Evolutionary conservation across 2,888 invertebrate species (phyloP).

Genomic region (Linnaemya tessellans): DNA sequence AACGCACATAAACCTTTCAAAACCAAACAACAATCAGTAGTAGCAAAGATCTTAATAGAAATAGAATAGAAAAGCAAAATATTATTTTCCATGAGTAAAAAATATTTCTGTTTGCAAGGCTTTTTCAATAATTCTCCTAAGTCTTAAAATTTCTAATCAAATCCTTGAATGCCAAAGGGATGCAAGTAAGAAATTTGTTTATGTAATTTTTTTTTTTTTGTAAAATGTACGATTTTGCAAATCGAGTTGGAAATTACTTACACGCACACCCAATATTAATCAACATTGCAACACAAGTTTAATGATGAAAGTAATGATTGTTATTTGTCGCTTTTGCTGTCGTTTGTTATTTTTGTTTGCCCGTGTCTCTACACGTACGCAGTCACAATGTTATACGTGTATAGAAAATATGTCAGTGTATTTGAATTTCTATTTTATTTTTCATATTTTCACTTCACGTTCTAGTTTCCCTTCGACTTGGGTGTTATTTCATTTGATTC

Average conservation of each 20-base stretch:
- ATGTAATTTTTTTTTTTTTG: too few species aligned
- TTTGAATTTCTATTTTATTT: not conserved
- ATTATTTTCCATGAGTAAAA: not conserved
- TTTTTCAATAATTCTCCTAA: too few species aligned
- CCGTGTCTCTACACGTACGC: constrained; percentile 9
- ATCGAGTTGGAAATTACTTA: not conserved
- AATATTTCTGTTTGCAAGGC: too few species aligned
- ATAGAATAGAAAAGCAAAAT: not conserved
- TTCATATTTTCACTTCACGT: constrained; percentile 11
- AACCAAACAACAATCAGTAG: constrained; percentile 47
- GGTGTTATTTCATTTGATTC: constrained; percentile 28
- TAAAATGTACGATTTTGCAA: too few species aligned
- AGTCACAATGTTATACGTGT: not conserved
- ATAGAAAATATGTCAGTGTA: constrained; percentile 21
- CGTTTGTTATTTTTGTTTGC: constrained; percentile 20
- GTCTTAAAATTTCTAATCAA: too few species aligned
- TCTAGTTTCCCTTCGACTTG: constrained; percentile 2
- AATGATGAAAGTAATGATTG: constrained; percentile 61
- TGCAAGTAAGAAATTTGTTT: too few species aligned
- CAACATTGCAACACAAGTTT: constrained; percentile 30
- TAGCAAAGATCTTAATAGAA: constrained; percentile 36
- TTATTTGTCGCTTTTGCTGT: constrained; percentile 46
- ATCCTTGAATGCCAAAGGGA: too few species aligned
- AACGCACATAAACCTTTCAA: constrained; percentile 68
- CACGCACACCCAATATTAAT: constrained; percentile 2